A percentile compares a stretch with the other conserved stretches of the same genome.
Conservation (phyloP, 2,113 vertebrate genomes). For the Erpornis zantholeuca region DNA sequence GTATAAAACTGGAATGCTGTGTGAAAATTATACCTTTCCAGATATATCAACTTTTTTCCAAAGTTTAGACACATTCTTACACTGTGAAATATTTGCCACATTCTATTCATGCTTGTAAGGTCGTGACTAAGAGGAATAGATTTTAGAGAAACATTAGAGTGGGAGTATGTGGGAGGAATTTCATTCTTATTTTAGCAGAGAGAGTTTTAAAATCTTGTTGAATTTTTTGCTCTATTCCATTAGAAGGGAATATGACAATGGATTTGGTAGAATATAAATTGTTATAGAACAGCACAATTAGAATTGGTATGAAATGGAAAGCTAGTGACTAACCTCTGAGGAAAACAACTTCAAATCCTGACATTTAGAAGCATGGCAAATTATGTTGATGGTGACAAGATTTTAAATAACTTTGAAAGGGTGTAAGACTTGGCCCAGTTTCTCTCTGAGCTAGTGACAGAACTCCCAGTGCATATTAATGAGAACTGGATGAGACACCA, state of each 20-base stretch:
- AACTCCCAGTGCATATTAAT: background rate
- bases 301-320: background rate
- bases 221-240: slow-evolving; percentile 49
- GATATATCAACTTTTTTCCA: slow-evolving; percentile 12
- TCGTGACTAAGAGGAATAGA: slow-evolving; percentile 76
- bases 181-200: slow-evolving; percentile 58
- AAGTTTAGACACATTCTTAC: slow-evolving; percentile 23
- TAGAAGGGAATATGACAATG: slow-evolving; percentile 29
- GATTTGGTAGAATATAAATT: background rate
- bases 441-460: background rate
- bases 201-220: slow-evolving; percentile 52
- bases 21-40: slow-evolving; percentile 49
- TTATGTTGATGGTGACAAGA: background rate
- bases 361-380: slow-evolving; percentile 14
- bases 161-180: slow-evolving; percentile 73
- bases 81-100: slow-evolving; percentile 49
- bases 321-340: background rate
- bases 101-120: slow-evolving; percentile 67
- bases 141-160: slow-evolving; percentile 62
- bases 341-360: background rate
- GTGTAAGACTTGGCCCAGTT: slow-evolving; percentile 21
- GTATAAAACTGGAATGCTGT: background rate
- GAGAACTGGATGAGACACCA: background rate
- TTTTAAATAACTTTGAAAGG: slow-evolving; percentile 33
- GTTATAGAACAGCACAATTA: background rate